Evolutionary conservation across 2,888 invertebrate species (phyloP).

Genomic region (Acleris emargana): DNA sequence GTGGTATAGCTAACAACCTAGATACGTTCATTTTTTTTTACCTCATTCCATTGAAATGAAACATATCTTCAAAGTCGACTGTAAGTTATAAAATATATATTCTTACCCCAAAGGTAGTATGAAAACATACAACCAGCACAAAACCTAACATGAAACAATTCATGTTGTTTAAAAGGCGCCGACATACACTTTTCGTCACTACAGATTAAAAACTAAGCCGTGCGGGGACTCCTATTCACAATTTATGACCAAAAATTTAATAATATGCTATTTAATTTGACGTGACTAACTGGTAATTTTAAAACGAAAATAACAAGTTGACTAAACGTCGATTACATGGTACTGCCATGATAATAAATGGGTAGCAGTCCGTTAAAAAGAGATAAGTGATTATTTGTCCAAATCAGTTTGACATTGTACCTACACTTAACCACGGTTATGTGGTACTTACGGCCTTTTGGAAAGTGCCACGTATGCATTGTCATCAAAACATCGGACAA

Average conservation of each 20-base stretch:
- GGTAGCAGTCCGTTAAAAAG: not conserved
- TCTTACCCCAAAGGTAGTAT: conserved; percentile 28
- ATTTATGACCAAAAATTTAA: conserved; percentile 28
- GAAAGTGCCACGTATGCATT: too few species aligned
- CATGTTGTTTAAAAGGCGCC: conserved; percentile 8
- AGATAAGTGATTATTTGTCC: not conserved
- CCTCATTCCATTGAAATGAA: too few species aligned
- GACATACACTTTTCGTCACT: not conserved
- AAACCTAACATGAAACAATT: conserved; percentile 17
- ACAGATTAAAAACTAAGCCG: conserved; percentile 3
- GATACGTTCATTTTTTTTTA: too few species aligned
- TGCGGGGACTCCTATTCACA: conserved; percentile 1
- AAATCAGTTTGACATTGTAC: conserved; percentile 1
- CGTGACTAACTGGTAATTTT: conserved; percentile 6
- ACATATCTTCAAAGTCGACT: too few species aligned
- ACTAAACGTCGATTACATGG: not conserved
- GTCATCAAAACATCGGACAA: too few species aligned
- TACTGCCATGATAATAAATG: not conserved
- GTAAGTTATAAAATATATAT: not conserved
- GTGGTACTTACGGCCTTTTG: too few species aligned
- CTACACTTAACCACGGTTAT: too few species aligned
- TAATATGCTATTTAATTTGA: conserved; percentile 4
- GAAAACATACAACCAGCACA: conserved; percentile 8
- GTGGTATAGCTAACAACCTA: too few species aligned
- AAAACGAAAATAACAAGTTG: not conserved